Evolutionary conservation across 64 coral and sea anemone species (phyloP).

Genomic region (Anthopleura sola): DNA sequence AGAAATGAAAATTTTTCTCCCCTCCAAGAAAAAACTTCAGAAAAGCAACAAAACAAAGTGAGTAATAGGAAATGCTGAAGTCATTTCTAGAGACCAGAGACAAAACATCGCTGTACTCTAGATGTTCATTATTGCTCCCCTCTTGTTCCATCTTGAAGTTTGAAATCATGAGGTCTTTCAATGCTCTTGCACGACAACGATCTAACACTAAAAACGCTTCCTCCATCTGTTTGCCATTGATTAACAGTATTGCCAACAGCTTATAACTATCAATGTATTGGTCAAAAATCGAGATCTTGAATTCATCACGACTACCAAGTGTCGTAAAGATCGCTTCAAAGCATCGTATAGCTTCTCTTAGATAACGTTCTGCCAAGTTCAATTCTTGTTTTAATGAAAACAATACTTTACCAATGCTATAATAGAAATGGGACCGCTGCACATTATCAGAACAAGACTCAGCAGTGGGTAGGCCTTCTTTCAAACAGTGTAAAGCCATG

Average conservation of each 20-base stretch:
- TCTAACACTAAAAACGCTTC: conserved; percentile 36
- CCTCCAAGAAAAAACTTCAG: background rate
- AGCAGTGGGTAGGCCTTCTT: background rate
- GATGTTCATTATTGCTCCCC: background rate
- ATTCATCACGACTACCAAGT: background rate
- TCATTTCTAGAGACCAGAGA: background rate
- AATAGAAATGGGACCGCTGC: background rate
- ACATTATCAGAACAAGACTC: background rate
- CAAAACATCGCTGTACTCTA: background rate
- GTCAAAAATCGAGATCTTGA: background rate
- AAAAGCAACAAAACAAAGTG: background rate
- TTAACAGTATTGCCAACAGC: background rate
- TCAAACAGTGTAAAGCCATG: background rate
- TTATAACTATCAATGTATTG: background rate
- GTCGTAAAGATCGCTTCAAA: background rate
- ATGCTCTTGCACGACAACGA: conserved; percentile 37
- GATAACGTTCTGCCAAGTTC: background rate
- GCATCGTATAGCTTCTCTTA: background rate
- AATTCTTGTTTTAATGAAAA: background rate
- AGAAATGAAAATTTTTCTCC: background rate
- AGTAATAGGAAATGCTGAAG: background rate
- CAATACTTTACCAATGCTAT: background rate
- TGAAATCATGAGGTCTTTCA: background rate
- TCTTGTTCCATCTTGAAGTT: conserved; percentile 15
- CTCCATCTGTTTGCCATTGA: background rate